These are phyloP conservation scores for Otolemur garnettii DNA, from an alignment of 2,113 vertebrate genomes.

Conservation along the genomic window DNA sequence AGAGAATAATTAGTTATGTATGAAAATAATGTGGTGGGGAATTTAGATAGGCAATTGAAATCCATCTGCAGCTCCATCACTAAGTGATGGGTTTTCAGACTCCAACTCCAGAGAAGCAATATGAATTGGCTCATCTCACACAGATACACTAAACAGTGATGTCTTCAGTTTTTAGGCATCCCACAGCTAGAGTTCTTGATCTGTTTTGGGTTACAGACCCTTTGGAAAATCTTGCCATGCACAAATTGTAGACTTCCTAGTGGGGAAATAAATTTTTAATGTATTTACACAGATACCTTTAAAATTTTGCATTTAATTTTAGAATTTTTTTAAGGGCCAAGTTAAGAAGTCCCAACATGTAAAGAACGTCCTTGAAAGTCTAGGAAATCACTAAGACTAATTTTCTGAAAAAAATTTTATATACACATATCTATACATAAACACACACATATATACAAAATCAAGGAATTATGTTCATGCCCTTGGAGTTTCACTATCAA, in stretches of 20 bases:
- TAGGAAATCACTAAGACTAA: not conserved
- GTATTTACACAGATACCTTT: not conserved
- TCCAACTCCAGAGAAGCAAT: not conserved
- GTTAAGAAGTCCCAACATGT: not conserved
- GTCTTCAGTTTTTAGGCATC: not conserved
- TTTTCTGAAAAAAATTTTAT: not conserved
- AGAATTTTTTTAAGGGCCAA: not conserved
- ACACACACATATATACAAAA: not conserved
- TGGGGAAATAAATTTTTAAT: not conserved
- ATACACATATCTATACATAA: too few species aligned
- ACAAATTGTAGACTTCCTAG: not conserved
- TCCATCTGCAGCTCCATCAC: not conserved
- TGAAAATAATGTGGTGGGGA: slow-evolving; percentile 55
- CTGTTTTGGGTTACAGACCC: not conserved
- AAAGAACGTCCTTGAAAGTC: not conserved
- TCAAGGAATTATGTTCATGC: not conserved
- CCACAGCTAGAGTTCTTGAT: not conserved
- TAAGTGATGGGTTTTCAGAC: not conserved
- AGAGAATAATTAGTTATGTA: slow-evolving; percentile 70
- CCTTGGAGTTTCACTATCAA: not conserved
- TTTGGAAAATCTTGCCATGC: not conserved
- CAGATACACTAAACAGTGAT: not conserved
- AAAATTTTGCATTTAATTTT: slow-evolving; percentile 10
- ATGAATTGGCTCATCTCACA: not conserved
- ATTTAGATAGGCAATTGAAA: not conserved